Evolutionary conservation across 2,113 vertebrate genomes (phyloP).

Genomic region (Tricholaema leucomelas): DNA sequence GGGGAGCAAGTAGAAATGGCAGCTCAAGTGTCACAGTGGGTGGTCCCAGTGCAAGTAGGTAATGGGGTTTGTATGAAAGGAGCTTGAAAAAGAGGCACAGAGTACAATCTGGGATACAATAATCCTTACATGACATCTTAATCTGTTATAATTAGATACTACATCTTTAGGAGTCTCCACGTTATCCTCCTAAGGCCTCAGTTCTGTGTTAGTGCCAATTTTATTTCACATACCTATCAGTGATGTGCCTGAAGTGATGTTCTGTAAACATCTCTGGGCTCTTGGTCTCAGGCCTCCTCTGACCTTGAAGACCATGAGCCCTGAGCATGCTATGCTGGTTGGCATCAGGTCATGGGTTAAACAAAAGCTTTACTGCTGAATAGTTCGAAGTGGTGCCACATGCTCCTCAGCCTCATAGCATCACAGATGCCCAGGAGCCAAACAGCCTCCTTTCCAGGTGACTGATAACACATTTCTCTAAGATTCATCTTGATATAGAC

Average conservation of each 20-base stretch:
- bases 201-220: neutral
- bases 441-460: neutral
- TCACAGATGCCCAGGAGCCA: neutral
- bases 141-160: neutral
- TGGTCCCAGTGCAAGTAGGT: neutral
- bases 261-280: neutral
- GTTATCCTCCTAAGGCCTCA: neutral
- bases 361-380: neutral
- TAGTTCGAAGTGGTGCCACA: accelerated
- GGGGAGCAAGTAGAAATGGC: neutral
- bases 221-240: neutral
- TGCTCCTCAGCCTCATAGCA: neutral
- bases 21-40: accelerated
- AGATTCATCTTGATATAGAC: neutral
- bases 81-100: neutral
- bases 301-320: neutral
- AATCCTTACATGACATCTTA: neutral
- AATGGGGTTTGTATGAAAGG: neutral
- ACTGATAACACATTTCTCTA: neutral
- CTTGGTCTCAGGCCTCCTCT: neutral
- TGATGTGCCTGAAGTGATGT: neutral
- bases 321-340: neutral
- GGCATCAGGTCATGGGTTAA: neutral
- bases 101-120: neutral
- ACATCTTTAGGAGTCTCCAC: neutral